Base-by-base conservation (phyloP, 2,888 invertebrate genomes). In the Crocallis elinguaria region DNA sequence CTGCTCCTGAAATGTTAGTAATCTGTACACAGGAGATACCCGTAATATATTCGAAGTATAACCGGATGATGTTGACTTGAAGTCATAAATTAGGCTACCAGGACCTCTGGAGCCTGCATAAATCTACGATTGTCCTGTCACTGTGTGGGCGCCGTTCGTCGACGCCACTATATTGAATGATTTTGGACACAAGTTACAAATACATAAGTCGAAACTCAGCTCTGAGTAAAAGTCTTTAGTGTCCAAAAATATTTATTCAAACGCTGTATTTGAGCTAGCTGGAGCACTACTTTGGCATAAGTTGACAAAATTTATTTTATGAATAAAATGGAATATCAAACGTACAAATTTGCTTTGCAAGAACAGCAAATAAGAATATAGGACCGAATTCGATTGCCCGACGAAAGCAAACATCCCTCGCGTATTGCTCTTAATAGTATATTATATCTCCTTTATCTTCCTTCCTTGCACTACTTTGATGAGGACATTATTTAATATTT, bases 121-220 rank as follows among this genome's bases (percentile, higher is more conserved):
- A 84, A 86, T 84, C 75, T 75, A 63, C 82, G 74, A 86, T 85
- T 85, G 86, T 86, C 62, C 80, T 84, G 85, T 83, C 82, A 77
- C 65, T 74, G 73, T 75, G 53, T 48, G 53, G 48, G 38, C 35
- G 48, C 43, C 33, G n/a, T n/a, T n/a, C n/a, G 7, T 30, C 36
- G 21, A 21, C 11, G 16, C 38, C 32, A 36, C 23, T 33, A 38
- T 9, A 51, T 35, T 42, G 30, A 35, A 46, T 46, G 30, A 37
- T 37, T 48, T 45, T 41, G 27, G 27, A 3, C 41, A 11, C 36
- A 30, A 41, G 16, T 35, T 12, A 13, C 13, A 37, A 7, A 44
- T 46, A 37, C 30, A 13, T 29, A 37, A 14, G 13, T 3, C 13
- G 3, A 42, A 11, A 5, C 5, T 25, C 5, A 5, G 13, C 1